Evolutionary conservation across 1,140 invertebrate species (phyloP), one percentile per base, ranked within the genome.

Genomic region (Drosophila miranda): DNA sequence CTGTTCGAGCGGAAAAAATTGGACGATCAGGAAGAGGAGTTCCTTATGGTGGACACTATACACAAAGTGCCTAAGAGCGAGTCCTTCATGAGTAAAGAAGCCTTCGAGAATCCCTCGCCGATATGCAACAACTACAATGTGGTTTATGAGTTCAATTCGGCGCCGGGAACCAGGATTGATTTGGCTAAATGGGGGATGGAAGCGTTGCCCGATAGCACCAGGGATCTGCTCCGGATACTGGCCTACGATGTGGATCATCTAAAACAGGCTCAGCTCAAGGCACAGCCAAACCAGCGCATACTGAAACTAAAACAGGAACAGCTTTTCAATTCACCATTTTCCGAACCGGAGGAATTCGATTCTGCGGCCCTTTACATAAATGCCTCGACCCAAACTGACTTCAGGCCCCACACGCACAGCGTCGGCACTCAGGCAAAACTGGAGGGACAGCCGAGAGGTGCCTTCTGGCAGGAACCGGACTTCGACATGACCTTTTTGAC

Each of bases 91-190:
- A 49, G 41, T 6, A 54, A 64, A 9, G 43, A 41, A 6, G 26
- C 38, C 1, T 87, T 75, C 11, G 69, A 87, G 23, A 78, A 87
- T 55, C 74, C 81, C 1, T 86, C 81, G 26, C 81, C 81, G 1
- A 34, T 86, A 2, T 54, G 51, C 30, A 86, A 78, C 26, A 86
- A 86, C 41, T 67, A 45, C 16, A 86, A 86, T 46, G 81, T 86
- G 2, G 34, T n/a, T 3, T 86, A 87, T 26, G 64, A 70, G 19
- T 87, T 86, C 23, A 86, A 87, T 14, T 81, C 81, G 2, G 69
- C 58, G 0, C 60, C 60, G 1, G 72, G 61, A 1, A 53, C 73
- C 0, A 41, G 50, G 3, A 75, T 87, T 1, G 43, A 70, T 6
- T 6, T 86, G 14, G 21, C 49, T 7, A 81, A 78, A 28, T 86